These are phyloP conservation scores for Nylanderia fulva DNA, from an alignment of 1,140 invertebrate species.

Conservation along the genomic window DNA sequence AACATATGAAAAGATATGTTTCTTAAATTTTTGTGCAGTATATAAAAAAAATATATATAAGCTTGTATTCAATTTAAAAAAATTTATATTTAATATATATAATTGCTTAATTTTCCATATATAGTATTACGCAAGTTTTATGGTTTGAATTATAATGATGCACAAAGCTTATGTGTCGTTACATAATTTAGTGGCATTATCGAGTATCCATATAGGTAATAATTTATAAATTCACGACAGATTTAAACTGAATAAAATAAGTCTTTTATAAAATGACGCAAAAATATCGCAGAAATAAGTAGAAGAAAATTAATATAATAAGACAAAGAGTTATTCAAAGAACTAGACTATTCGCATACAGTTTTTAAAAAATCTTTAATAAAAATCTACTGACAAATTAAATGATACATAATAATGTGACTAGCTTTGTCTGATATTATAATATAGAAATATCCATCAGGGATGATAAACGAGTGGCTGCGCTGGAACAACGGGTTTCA, in stretches of 20 bases:
- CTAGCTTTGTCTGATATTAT: conserved; percentile 14
- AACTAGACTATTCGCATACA: not conserved
- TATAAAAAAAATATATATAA: not conserved
- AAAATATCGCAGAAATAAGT: not conserved
- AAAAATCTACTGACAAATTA: conserved; percentile 1
- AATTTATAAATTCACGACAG: not conserved
- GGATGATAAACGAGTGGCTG: conserved; percentile 50
- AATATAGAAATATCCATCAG: not conserved
- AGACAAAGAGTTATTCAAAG: not conserved
- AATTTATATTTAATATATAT: not conserved
- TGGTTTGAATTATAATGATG: not conserved
- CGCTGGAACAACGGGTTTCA: conserved; percentile 68
- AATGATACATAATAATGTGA: conserved; percentile 5
- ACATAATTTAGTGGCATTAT: not conserved
- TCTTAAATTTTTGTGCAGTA: not conserved
- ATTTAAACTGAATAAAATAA: not conserved
- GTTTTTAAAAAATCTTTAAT: conserved; percentile 43
- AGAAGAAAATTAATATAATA: not conserved
- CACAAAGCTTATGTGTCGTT: not conserved
- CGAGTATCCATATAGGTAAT: not conserved
- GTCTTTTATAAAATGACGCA: not conserved
- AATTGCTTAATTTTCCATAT: not conserved
- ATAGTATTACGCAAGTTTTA: conserved; percentile 4
- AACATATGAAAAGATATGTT: not conserved
- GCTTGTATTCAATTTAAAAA: not conserved